Base-by-base conservation (phyloP, 2,797 vertebrate species). In the Cossypha caffra region DNA sequence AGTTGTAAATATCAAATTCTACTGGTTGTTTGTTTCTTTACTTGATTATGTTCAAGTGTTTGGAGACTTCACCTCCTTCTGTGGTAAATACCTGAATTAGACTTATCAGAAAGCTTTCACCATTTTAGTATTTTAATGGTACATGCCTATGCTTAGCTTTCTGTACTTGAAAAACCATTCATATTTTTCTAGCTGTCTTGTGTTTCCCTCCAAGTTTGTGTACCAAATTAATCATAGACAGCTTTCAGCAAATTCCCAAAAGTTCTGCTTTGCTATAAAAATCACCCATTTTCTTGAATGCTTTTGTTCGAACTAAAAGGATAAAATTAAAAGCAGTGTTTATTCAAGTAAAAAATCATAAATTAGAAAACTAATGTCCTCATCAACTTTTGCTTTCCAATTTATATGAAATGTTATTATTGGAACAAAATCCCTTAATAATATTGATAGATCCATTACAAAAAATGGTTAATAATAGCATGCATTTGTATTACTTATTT, bases 401-500 rank as follows among this genome's bases (percentile, higher is more conserved):
- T 76, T 74, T 80, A 63, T 86, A 40, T 50, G 24, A 77, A 86
- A 68, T 63, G 9, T 40, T 87, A 7, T 68, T 92, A 88, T 74
- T 86, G 42, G 71, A 88, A 83, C 11, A 40, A 45, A 83, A 26
- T 77, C 42, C 83, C 52, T 82, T 92, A 61, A 78, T 75, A 51
- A 75, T 68, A 85, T 83, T 71, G 64, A 90, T 74, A 48, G 52
- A 67, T 89, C 71, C 24, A 74, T 93, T 95, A 72, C 11, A 25
- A 58, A 66, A 87, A 91, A 17, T 64, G 11, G 19, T 93, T 97
- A 82, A 92, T 75, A 92, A 86, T 63, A 75, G 23, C 38, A 66
- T 68, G 23, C n/a, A 80, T 93, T 95, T 86, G 10, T 93, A 83
- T 94, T 75, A 93, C 29, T 97, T 89, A 76, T 69, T 90, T 59